Evolutionary conservation across 2,797 vertebrate species (phyloP).

Genomic region (Epinephelus awoara): DNA sequence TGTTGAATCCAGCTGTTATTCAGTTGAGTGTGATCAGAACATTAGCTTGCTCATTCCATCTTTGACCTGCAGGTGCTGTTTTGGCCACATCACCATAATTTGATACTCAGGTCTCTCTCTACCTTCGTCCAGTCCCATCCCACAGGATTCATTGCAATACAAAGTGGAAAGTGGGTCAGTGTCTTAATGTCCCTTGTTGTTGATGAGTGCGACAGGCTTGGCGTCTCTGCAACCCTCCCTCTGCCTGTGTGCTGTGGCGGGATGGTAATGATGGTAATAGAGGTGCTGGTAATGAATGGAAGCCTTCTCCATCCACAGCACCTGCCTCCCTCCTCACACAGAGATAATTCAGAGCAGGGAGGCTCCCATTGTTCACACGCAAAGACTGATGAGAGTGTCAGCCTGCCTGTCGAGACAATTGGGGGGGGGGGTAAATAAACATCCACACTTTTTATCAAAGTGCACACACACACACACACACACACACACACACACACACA

Average conservation of each 20-base stretch:
- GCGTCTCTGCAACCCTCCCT: background rate
- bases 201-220: slow-evolving; percentile 11
- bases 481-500: background rate
- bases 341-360: slow-evolving; percentile 44
- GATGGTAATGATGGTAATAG: slow-evolving; percentile 46
- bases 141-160: background rate
- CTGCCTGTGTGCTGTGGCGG: slow-evolving; percentile 17
- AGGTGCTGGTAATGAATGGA: slow-evolving; percentile 54
- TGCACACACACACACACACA: background rate
- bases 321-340: slow-evolving; percentile 49
- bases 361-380: slow-evolving; percentile 32
- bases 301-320: slow-evolving; percentile 41
- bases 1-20: background rate
- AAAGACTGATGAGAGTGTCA: slow-evolving; percentile 50
- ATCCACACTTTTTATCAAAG: slow-evolving; percentile 31
- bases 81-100: background rate
- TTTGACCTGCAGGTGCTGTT: background rate
- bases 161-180: slow-evolving; percentile 27
- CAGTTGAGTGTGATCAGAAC: background rate
- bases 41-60: background rate
- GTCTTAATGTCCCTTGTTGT: slow-evolving; percentile 13
- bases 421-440: slow-evolving; percentile 44
- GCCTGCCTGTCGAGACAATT: slow-evolving; percentile 31
- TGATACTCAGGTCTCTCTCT: background rate
- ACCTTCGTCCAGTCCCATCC: background rate